Evolutionary conservation across 2,888 invertebrate genomes (phyloP).

Genomic region (Anorthoa munda): DNA sequence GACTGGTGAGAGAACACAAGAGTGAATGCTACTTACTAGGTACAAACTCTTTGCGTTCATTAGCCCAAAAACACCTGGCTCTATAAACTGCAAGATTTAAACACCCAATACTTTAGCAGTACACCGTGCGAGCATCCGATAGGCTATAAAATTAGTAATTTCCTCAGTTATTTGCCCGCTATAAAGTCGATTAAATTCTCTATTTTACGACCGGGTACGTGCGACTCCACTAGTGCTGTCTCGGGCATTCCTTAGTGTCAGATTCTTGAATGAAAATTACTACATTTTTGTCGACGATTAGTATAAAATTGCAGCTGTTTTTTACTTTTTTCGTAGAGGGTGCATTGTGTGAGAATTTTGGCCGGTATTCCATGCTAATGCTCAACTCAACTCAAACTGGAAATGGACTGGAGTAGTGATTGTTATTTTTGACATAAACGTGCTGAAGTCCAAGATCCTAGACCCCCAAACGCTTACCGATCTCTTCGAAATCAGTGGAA

Average conservation of each 20-base stretch:
- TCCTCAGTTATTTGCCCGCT: slow-evolving; percentile 58
- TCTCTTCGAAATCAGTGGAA: no score
- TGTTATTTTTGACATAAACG: no score
- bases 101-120: slow-evolving; percentile 8
- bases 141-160: slow-evolving; percentile 68
- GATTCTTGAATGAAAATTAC: slow-evolving; percentile 45
- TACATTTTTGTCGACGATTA: slow-evolving; percentile 31
- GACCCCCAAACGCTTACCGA: no score
- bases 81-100: slow-evolving; percentile 41
- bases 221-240: slow-evolving; percentile 62
- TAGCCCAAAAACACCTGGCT: not conserved
- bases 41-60: no score
- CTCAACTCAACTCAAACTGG: no score
- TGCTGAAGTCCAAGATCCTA: no score
- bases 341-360: not conserved
- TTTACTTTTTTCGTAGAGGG: not conserved
- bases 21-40: no score
- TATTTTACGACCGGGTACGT: slow-evolving; percentile 70
- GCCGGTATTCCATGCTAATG: no score
- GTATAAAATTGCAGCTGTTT: slow-evolving; percentile 14
- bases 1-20: no score
- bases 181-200: slow-evolving; percentile 75
- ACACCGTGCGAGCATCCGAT: slow-evolving; percentile 38
- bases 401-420: no score
- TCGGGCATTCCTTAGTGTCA: slow-evolving; percentile 38